phyloP scores from a whole-genome alignment of 2,113 vertebrate species.

The Neomonachus schauinslandi region DNA sequence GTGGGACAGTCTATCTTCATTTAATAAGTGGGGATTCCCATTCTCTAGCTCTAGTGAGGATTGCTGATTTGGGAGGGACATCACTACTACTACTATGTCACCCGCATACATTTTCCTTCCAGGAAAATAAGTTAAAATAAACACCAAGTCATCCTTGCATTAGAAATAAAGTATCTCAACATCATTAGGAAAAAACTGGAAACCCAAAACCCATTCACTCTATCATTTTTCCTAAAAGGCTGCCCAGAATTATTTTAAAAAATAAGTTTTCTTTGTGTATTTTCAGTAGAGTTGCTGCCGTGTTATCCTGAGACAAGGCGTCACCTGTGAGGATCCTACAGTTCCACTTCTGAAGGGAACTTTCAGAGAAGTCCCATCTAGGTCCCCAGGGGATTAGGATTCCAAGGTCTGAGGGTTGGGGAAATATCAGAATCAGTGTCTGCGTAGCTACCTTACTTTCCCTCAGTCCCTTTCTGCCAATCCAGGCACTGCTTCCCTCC shows the following conservation, averaged over 20 bases:
- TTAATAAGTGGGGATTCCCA: neutral
- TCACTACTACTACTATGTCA: rapidly evolving
- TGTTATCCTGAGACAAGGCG: neutral
- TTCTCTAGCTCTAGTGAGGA: neutral
- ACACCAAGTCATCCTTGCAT: neutral
- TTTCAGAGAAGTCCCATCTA: neutral
- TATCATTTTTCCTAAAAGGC: neutral
- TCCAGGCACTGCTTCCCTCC: neutral
- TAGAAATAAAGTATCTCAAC: neutral
- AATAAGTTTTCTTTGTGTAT: neutral
- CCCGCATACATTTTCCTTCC: neutral
- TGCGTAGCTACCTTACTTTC: neutral
- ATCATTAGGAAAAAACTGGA: neutral
- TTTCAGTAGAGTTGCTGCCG: neutral
- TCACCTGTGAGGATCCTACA: too few species aligned
- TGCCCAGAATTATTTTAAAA: neutral
- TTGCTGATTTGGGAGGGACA: neutral
- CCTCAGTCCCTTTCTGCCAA: neutral
- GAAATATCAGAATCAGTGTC: neutral
- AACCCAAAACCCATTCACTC: neutral
- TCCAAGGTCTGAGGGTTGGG: neutral
- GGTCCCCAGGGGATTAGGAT: neutral
- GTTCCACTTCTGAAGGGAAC: neutral
- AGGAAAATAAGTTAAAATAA: neutral
- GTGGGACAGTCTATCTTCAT: neutral